Evolutionary conservation across 2,797 vertebrate genomes (phyloP), one percentile per base, ranked within the genome.

Genomic region (Atherinosoma microstoma): DNA sequence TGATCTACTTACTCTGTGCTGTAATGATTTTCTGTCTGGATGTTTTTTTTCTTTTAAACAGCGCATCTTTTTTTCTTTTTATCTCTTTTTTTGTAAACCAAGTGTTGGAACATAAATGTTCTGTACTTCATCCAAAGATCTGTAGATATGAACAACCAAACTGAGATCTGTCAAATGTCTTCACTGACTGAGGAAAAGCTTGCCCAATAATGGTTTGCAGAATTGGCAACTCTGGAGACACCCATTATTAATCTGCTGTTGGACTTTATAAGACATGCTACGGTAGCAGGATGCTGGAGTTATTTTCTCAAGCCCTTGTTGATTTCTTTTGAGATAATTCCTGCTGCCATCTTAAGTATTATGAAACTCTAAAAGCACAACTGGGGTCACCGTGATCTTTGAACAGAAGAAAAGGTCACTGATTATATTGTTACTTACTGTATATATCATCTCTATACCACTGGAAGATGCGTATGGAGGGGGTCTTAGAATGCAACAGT

Each of bases 171-270:
- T 64, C 60, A 70, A 22, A 66, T 68, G 42, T 68, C 62, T 67
- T 16, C 54, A 72, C 53, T 54, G 35, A 83, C 83, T 89, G 85
- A 83, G 85, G 85, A 84, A 83, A 13, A 75, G 76, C 12, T 32
- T 24, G 2, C 58, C 62, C 15, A 61, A 64, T 27, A 64, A 56
- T 64, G 27, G 45, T 74, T 64, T 57, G 8, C 38, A 22, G 24
- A 47, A 34, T 61, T 69, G 29, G 47, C 16, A 62, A 70, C 45
- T 45, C 36, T 51, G 27, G 62, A 63, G 0, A 27, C 36, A 61
- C 15, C 73, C 35, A 24, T 22, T 66, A 60, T 63, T 69, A 53
- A 58, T 76, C 4, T 62, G 57, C 30, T 49, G 1, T 76, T 32
- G 47, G 10, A 73, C 5, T 40, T 16, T 20, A 7, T 42, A 16